Evolutionary conservation across 2,797 vertebrate species (phyloP).

Genomic region (Scleropages formosus): DNA sequence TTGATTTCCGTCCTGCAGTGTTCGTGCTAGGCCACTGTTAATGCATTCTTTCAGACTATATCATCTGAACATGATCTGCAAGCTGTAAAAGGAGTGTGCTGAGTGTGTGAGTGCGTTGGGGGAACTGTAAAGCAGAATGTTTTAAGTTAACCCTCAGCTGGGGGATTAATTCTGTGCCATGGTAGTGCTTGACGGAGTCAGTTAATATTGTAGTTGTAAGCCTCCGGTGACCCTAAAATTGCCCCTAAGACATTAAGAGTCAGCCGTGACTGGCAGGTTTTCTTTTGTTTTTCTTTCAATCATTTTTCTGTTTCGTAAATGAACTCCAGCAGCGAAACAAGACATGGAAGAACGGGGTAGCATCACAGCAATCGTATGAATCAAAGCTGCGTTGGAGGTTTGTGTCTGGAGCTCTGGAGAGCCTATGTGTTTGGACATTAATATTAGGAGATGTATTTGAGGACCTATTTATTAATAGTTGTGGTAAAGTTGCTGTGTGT

Average conservation of each 20-base stretch:
- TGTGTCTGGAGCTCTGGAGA: neutral
- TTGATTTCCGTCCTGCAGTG: neutral
- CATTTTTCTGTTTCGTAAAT: neutral
- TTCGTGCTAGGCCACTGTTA: neutral
- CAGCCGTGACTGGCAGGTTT: neutral
- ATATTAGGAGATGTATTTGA: neutral
- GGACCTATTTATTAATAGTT: neutral
- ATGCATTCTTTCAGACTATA: neutral
- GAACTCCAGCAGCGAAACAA: neutral
- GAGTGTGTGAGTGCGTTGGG: neutral
- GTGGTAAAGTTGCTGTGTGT: neutral
- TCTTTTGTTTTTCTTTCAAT: neutral
- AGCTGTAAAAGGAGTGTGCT: neutral
- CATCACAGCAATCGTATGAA: neutral
- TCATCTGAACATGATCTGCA: neutral
- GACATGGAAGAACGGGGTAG: neutral
- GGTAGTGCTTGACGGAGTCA: neutral
- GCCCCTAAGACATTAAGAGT: neutral
- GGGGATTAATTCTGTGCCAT: neutral
- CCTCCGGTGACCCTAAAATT: no score
- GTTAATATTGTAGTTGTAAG: no score
- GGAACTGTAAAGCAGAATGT: neutral
- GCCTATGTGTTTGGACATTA: no score
- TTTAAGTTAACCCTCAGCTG: neutral
- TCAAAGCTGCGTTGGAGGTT: neutral